A percentile compares a stretch with the other conserved stretches of the same genome.
phyloP scores from a whole-genome alignment of 2,888 invertebrate genomes.

The Caenorhabditis angaria region DNA sequence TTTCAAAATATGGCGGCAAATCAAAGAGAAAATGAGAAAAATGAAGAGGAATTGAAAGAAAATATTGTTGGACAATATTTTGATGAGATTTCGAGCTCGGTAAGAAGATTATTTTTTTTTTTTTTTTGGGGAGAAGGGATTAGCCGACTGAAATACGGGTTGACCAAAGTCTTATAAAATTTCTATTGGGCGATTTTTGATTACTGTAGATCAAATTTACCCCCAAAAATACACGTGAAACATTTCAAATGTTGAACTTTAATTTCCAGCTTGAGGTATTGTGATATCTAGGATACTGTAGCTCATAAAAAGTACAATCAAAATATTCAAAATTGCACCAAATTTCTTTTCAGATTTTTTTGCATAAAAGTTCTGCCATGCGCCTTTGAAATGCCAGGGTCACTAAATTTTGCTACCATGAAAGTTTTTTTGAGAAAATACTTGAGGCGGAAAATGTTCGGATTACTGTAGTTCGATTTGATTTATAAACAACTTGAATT shows the following conservation, averaged over 20 bases:
- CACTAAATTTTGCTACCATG: too few relatives aligned
- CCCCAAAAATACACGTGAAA: conserved; percentile 8
- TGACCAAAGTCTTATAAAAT: neutral
- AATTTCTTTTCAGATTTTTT: too few relatives aligned
- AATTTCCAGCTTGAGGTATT: too few relatives aligned
- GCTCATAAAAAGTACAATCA: too few relatives aligned
- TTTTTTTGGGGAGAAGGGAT: conserved; percentile 9
- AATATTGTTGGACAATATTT: conserved; percentile 46
- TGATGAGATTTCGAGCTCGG: conserved; percentile 40
- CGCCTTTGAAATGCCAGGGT: too few relatives aligned
- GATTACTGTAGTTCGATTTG: conserved; percentile 1
- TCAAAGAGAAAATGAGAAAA: neutral
- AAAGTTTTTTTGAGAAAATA: too few relatives aligned
- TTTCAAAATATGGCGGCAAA: conserved; percentile 27
- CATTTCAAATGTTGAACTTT: too few relatives aligned
- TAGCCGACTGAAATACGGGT: neutral
- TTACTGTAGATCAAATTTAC: conserved; percentile 7
- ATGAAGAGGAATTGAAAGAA: conserved; percentile 25
- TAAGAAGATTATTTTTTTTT: neutral
- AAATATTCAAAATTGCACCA: too few relatives aligned
- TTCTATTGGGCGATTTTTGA: neutral
- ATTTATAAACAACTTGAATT: neutral
- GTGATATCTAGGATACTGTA: too few relatives aligned
- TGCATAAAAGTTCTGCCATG: too few relatives aligned
- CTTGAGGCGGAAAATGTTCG: too few relatives aligned